Conservation (phyloP, 2,888 invertebrate genomes). For the Ommatoiulus sabulosus region DNA sequence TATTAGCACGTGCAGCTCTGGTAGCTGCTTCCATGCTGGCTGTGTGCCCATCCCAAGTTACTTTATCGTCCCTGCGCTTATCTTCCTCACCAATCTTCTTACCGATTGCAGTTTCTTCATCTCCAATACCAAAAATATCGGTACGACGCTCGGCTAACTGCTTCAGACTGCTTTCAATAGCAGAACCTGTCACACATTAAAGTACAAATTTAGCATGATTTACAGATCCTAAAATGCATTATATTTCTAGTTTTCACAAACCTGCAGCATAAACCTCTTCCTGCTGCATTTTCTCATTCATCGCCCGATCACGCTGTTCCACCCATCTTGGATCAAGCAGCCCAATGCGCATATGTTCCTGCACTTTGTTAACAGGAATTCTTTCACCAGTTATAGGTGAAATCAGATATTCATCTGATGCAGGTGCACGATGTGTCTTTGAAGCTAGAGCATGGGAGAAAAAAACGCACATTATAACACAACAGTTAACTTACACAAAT, state of each 20-base stretch:
- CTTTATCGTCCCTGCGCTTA: conserved; percentile 83
- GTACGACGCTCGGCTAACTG: conserved; percentile 98
- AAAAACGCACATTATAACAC: neutral
- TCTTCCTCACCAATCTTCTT: conserved; percentile 96
- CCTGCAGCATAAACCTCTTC: conserved; percentile 84
- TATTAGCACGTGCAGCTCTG: conserved; percentile 91
- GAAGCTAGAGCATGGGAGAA: conserved; percentile 61
- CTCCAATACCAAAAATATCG: conserved; percentile 99
- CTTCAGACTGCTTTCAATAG: conserved; percentile 96
- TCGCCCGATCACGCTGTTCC: conserved; percentile 93
- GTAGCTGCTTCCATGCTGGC: conserved; percentile 97
- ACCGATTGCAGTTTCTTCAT: conserved; percentile 99
- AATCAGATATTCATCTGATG: conserved; percentile 90
- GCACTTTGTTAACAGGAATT: conserved; percentile 96
- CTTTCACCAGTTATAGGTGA: conserved; percentile 98
- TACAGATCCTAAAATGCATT: neutral
- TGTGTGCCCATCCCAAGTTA: conserved; percentile 99
- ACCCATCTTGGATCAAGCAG: conserved; percentile 97
- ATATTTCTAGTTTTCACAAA: conserved; percentile 61
- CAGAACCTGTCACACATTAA: conserved; percentile 73
- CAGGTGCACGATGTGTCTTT: conserved; percentile 63
- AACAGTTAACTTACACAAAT: conserved; percentile 9
- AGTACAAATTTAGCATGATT: neutral
- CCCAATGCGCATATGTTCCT: conserved; percentile 98
- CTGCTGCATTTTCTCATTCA: conserved; percentile 93